Evolutionary conservation across 1,140 invertebrate genomes (phyloP), one percentile per base, ranked within the genome.

Genomic region (Littorina saxatilis): DNA sequence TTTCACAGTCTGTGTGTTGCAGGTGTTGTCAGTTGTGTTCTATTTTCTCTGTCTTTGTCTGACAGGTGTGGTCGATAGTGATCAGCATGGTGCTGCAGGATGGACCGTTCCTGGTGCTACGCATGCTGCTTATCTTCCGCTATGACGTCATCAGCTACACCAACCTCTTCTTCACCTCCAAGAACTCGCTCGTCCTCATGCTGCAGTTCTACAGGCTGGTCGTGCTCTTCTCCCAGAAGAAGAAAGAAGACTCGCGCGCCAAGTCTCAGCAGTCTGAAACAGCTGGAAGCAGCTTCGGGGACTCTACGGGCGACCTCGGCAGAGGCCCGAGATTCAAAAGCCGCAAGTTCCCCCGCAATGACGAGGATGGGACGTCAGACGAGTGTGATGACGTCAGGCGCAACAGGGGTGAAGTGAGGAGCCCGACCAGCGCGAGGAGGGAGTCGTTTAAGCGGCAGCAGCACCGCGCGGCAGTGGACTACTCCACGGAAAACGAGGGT

Each of bases 91-190:
- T 92, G 35, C 74, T 93, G 5, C 92, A 93, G 83, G 96, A 98
- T 90, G 96, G 96, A 0, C 96, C 96, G 0, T 98, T 97, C 91
- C 92, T 98, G 2, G 95, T 95, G 0, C 96, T 98, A 87, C 93
- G 96, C 2, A 61, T 97, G 11, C 93, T 97, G 35, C 94, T 97
- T 32, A 97, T 98, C 43, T 94, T 95, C 0, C 95, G 97, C 84
- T 98, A 96, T 88, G 94, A 95, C 80, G 97, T 97, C 29, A 95
- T 97, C 73, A 96, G 95, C 86, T 97, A 97, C 87, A 97, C 97
- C 95, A 97, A 97, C 85, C 89, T 97, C 29, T 97, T 97, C 91
- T 97, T 98, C 91, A 97, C 96, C 86, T 96, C 96, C 91, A 96
- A 97, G 89, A 97, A 97, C 86, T 96, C 95, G 1, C 91, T 97